phyloP scores from a whole-genome alignment of 2,797 vertebrate species.

The Hoplostethus mediterraneus region DNA sequence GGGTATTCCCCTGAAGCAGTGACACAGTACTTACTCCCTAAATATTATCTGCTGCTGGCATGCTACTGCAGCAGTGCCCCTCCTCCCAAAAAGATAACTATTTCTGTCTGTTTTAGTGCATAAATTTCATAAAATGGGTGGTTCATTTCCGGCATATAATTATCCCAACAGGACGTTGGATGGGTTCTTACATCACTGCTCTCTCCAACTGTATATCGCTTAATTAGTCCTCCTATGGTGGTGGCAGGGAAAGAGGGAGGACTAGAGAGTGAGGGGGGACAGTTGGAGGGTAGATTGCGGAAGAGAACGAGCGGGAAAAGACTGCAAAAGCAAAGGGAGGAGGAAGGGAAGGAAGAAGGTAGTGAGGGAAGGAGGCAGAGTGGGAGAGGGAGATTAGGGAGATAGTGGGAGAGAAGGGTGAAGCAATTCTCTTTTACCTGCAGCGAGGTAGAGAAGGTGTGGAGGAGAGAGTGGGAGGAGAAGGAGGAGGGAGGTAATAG shows the following conservation, averaged over 20 bases:
- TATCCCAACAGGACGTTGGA: conserved; percentile 46
- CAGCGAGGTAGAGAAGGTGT: conserved; percentile 21
- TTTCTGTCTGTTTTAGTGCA: conserved; percentile 18
- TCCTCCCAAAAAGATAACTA: conserved; percentile 29
- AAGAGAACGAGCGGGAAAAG: background rate
- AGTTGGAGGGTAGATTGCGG: conserved; percentile 13
- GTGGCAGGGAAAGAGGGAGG: background rate
- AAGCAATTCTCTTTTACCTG: conserved; percentile 40
- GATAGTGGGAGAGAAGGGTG: conserved; percentile 18
- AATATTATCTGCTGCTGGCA: conserved; percentile 26
- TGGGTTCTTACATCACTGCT: conserved; percentile 34
- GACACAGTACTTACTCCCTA: conserved; percentile 31
- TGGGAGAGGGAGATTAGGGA: conserved; percentile 10
- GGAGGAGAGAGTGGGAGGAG: background rate
- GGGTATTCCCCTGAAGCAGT: conserved; percentile 10
- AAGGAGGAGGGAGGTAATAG: conserved; percentile 7
- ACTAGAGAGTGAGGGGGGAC: background rate
- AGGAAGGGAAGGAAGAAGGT: conserved; percentile 26
- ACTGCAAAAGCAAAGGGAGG: conserved; percentile 10
- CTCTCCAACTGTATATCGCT: conserved; percentile 42
- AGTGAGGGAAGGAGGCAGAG: conserved; percentile 19
- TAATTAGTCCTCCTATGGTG: conserved; percentile 55
- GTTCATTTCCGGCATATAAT: conserved; percentile 50
- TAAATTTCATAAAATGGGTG: conserved; percentile 34
- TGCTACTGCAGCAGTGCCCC: conserved; percentile 5